These are phyloP conservation scores for Uloborus diversus DNA, from an alignment of 1,140 invertebrate genomes.

Conservation along the genomic window DNA sequence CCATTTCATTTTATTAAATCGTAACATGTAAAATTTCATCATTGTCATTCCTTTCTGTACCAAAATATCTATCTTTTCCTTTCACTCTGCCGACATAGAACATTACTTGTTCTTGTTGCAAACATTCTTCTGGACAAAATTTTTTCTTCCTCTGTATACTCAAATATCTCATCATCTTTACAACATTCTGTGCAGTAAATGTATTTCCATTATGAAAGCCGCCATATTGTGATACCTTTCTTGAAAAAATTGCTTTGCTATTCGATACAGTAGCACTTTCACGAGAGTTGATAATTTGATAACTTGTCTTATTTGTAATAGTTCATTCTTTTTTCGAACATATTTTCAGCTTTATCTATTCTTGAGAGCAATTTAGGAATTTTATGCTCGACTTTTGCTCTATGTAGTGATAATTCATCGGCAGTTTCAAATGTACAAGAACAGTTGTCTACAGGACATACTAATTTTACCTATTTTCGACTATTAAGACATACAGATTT, in stretches of 20 bases:
- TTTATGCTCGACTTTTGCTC: not conserved
- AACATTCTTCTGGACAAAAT: too few species aligned
- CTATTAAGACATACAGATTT: too few species aligned
- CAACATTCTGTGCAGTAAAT: not conserved
- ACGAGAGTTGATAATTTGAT: not conserved
- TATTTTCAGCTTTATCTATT: too few species aligned
- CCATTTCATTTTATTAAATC: too few species aligned
- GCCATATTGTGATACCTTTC: not conserved
- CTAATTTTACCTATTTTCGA: not conserved
- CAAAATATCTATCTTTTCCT: not conserved
- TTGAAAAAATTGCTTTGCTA: not conserved
- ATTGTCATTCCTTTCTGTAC: too few species aligned
- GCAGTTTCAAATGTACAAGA: not conserved
- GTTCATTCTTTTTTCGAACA: not conserved
- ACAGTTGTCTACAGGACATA: not conserved
- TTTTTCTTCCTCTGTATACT: not conserved
- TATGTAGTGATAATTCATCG: too few species aligned
- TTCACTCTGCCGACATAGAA: not conserved
- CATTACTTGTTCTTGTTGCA: not conserved
- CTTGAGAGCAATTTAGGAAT: not conserved
- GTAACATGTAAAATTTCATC: too few species aligned
- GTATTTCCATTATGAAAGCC: not conserved
- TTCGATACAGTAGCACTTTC: too few species aligned
- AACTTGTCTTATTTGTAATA: not conserved
- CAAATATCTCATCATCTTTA: not conserved